Evolutionary conservation across 2,113 vertebrate species (phyloP).

Genomic region (Cottus gobio): DNA sequence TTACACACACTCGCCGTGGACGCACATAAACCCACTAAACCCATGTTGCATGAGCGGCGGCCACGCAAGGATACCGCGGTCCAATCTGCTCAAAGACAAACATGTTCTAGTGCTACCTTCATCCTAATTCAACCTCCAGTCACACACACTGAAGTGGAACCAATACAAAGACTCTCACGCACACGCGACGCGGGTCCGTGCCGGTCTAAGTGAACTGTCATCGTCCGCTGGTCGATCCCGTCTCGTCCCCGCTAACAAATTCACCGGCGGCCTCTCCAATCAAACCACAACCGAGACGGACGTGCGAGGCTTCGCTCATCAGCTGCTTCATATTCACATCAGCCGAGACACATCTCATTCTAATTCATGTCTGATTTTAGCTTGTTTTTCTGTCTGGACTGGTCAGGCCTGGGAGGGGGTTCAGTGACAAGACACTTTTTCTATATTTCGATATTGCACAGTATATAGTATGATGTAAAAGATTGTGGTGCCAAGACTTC

Average conservation of each 20-base stretch:
- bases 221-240: constrained; percentile 33
- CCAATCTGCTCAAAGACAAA: constrained; percentile 5
- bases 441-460: not conserved
- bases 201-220: constrained; percentile 46
- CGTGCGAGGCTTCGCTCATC: constrained; percentile 24
- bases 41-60: not conserved
- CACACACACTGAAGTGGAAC: not conserved
- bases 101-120: not conserved
- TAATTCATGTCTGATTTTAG: constrained; percentile 32
- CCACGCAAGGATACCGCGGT: not conserved
- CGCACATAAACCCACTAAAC: not conserved
- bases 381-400: constrained; percentile 11
- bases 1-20: no score
- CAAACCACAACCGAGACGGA: constrained; percentile 21
- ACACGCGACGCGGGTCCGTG: constrained; percentile 9
- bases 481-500: no score
- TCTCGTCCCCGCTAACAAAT: constrained; percentile 35
- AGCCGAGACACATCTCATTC: constrained; percentile 10
- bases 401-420: not conserved
- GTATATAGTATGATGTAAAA: no score
- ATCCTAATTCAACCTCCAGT: not conserved
- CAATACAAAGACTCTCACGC: not conserved
- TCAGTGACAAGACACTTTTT: not conserved
- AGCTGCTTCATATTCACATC: constrained; percentile 47
- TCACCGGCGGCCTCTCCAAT: constrained; percentile 52